A percentile compares a stretch with the other conserved stretches of the same genome.
Conservation (phyloP, 64 coral and sea anemone species). For the Dendronephthya gigantea region DNA sequence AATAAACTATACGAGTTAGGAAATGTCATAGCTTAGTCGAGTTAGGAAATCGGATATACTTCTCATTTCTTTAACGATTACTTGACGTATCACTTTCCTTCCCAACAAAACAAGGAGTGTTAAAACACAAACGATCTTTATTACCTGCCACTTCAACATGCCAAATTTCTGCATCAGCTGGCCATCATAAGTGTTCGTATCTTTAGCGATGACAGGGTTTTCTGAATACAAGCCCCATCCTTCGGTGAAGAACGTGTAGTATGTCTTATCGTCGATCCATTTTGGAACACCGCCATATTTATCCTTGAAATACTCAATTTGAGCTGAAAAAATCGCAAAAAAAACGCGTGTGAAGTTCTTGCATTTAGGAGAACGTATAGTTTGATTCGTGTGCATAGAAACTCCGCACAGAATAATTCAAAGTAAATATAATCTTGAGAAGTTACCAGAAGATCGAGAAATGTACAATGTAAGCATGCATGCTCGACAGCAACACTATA, state of each 20-base stretch:
- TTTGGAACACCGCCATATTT: slow-evolving; percentile 60
- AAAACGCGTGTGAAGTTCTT: not conserved
- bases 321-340: slow-evolving; percentile 38
- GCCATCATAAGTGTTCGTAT: slow-evolving; percentile 79
- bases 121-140: not conserved
- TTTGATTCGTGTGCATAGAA: too few relatives aligned
- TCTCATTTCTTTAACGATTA: too few relatives aligned
- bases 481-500: too few relatives aligned
- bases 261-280: slow-evolving; percentile 62
- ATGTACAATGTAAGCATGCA: too few relatives aligned
- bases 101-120: not conserved
- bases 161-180: slow-evolving; percentile 89
- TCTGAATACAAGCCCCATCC: slow-evolving; percentile 94
- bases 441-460: too few relatives aligned
- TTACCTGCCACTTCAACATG: slow-evolving; percentile 99
- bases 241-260: slow-evolving; percentile 97
- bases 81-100: not conserved
- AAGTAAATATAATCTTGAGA: too few relatives aligned
- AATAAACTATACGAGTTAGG: too few relatives aligned
- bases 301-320: slow-evolving; percentile 67
- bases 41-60: too few relatives aligned
- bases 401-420: too few relatives aligned
- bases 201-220: slow-evolving; percentile 71
- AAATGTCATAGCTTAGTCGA: too few relatives aligned
- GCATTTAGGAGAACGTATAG: too few relatives aligned